These are phyloP conservation scores for Nyctibius bracteatus DNA, from an alignment of 2,113 vertebrate genomes.

Conservation along the genomic window DNA sequence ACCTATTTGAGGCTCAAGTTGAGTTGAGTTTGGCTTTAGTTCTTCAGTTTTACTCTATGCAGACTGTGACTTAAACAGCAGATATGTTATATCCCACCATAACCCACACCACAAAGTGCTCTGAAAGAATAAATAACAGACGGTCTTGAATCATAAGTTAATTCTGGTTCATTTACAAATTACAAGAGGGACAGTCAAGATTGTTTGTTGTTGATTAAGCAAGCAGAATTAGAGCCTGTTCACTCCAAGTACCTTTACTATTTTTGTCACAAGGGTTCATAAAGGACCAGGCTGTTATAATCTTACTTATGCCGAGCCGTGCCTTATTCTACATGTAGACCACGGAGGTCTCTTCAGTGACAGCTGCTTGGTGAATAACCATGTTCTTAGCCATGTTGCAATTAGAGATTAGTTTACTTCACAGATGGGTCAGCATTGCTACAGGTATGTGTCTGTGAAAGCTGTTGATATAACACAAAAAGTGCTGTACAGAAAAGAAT, in stretches of 20 bases:
- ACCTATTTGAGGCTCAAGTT: not conserved
- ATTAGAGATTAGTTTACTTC: not conserved
- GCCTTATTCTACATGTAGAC: not conserved
- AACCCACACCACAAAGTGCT: not conserved
- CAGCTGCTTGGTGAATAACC: not conserved
- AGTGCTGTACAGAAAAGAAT: not conserved
- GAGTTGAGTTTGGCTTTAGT: not conserved
- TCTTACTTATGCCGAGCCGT: not conserved
- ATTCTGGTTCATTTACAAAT: not conserved
- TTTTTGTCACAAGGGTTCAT: not conserved
- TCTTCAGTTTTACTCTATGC: not conserved
- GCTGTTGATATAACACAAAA: not conserved
- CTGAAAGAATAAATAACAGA: not conserved
- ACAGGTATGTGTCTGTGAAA: not conserved
- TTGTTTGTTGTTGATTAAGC: slow-evolving; percentile 10
- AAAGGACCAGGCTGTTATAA: not conserved
- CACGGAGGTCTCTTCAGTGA: not conserved
- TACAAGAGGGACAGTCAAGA: not conserved
- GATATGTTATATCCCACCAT: not conserved
- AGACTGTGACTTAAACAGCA: not conserved
- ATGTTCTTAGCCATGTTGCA: not conserved
- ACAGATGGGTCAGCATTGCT: not conserved
- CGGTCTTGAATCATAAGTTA: not conserved
- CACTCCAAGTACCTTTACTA: not conserved
- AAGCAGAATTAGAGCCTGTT: not conserved